These are phyloP conservation scores for Nasalis larvatus DNA, from an alignment of 2,113 vertebrate genomes.

Conservation along the genomic window DNA sequence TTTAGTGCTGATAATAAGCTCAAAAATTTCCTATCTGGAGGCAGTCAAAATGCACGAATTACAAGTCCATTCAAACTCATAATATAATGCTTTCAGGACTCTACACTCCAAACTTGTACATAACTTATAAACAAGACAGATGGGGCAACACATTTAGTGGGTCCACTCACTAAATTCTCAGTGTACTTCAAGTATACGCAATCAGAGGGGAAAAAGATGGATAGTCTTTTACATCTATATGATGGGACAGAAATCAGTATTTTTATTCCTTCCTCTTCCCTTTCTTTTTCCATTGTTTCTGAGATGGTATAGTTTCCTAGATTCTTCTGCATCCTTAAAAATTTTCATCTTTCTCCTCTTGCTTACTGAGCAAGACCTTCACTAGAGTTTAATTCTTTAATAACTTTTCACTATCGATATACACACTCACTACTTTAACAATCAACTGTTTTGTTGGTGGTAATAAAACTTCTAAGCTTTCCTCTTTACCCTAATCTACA, in stretches of 20 bases:
- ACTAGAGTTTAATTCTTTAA: not conserved
- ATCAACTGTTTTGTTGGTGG: not conserved
- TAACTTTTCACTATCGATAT: not conserved
- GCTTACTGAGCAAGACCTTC: not conserved
- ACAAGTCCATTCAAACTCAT: not conserved
- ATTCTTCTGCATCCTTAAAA: not conserved
- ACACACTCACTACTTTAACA: not conserved
- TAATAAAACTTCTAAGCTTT: not conserved
- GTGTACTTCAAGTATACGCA: not conserved
- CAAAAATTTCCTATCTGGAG: not conserved
- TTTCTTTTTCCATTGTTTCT: not conserved
- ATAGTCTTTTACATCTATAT: not conserved
- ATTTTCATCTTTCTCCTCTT: not conserved
- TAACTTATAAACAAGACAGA: not conserved
- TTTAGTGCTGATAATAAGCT: not conserved
- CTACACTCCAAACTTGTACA: not conserved
- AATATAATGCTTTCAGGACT: not conserved
- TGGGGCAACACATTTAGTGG: not conserved
- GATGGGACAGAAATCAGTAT: not conserved
- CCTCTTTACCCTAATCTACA: not conserved
- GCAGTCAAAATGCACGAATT: not conserved
- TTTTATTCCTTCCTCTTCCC: not conserved
- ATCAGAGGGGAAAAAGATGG: not conserved
- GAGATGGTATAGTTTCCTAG: not conserved
- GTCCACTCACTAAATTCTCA: not conserved